Conservation (phyloP, 1,140 invertebrate species). For the Drosophila bifasciata region DNA sequence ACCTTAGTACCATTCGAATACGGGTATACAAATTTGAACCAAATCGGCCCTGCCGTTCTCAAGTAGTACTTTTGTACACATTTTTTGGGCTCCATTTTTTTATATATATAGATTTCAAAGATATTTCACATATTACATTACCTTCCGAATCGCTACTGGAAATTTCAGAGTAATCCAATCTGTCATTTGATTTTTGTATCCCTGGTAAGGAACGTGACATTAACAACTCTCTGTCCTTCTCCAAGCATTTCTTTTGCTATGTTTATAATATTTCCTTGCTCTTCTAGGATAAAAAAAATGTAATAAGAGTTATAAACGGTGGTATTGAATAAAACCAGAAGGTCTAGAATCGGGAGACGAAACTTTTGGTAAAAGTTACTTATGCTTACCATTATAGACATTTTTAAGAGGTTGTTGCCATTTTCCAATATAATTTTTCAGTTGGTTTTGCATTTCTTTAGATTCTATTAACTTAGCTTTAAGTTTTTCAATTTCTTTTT, state of each 20-base stretch:
- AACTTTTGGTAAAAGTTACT: not conserved
- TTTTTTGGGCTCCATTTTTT: no score
- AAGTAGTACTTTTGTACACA: no score
- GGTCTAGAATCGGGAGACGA: not conserved
- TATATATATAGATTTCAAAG: no score
- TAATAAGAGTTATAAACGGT: not conserved
- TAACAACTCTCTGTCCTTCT: constrained; percentile 83
- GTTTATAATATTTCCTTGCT: constrained; percentile 84
- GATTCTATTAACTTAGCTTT: constrained; percentile 94
- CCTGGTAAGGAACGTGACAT: constrained; percentile 73
- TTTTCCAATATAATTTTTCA: constrained; percentile 75
- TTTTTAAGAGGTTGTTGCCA: constrained; percentile 28
- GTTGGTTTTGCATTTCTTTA: constrained; percentile 92
- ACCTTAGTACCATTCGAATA: no score
- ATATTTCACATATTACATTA: constrained; percentile 50
- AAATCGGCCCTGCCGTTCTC: no score
- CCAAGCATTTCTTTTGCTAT: constrained; percentile 86
- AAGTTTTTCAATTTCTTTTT: constrained; percentile 95
- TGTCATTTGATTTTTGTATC: constrained; percentile 84
- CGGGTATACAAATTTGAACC: no score
- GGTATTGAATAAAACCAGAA: not conserved
- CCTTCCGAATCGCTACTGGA: constrained; percentile 85
- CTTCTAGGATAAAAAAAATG: constrained; percentile 7
- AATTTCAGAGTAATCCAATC: constrained; percentile 84
- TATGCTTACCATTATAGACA: constrained; percentile 49